Evolutionary conservation across 2,888 invertebrate species (phyloP), one percentile per base, ranked within the genome.

Genomic region (Diaperis boleti): DNA sequence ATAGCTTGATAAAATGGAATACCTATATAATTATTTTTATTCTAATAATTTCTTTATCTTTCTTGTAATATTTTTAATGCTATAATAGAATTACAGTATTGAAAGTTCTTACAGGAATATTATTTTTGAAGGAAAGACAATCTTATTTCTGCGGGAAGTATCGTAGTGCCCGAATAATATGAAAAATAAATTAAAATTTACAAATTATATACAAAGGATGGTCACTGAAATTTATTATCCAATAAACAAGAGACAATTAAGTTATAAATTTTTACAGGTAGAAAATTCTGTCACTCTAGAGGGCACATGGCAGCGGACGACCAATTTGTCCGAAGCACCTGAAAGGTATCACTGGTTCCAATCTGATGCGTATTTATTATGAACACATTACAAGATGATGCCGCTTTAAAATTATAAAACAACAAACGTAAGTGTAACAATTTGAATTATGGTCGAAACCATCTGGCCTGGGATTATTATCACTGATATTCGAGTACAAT

Each of bases 341-440:
- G 42, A 42, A 42, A 41, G 26, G 22, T 59, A 52, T 60, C 60
- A 10, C 33, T 26, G 15, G 45, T 20, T 54, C 35, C 37, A 44
- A 54, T 61, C 54, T 50, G 67, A 11, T 33, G 33, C 33, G 69
- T 68, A 72, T 73, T 74, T 74, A 74, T 74, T 72, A 69, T 68
- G 68, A 68, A 69, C 67, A 69, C 73, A 73, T 76, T 74, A 76
- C 37, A 56, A 45, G 42, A 35, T 56, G 56, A 56, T 72, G 73
- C 77, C 77, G 79, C 78, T 78, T 74, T 78, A 71, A 78, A 78
- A 79, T 79, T 78, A 79, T 74, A 72, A 77, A 76, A 78, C 76
- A 73, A 77, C 78, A 75, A 78, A 77, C 72, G 72, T 73, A 75
- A 77, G 74, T 78, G 78, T 76, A 78, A 78, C 78, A 74, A 72